Base-by-base conservation (phyloP, 2,113 vertebrate genomes). In the Progne subis region DNA sequence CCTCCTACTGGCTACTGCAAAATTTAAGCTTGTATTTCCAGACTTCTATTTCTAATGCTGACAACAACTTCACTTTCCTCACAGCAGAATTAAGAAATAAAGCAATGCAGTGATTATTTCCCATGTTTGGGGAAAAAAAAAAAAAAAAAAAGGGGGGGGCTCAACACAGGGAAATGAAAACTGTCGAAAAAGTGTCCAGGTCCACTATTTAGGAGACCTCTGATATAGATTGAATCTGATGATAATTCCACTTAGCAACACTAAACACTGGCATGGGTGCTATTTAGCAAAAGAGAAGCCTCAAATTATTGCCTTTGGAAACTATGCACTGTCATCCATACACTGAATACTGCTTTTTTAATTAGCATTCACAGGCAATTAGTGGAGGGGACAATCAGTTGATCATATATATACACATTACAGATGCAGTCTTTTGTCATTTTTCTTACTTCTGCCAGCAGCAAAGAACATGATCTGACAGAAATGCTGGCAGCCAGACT, bases 301-400 rank as follows among this genome's bases (percentile, higher is more conserved):
- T 75, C 77, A 72, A 94, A 92, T 94, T 94, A 87, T 21, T 89
- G 89, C 60, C 67, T 97, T 91, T 91, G 78, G 55, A 92, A 95
- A 91, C n/a, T 55, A 95, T 70, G 59, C 52, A 90, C 74, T 95
- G 46, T 76, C 84, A 92, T 79, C 70, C 17, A 71, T 63, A 84
- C 47, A 55, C 46, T 89, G 41, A 91, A 68, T 18, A 84, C 50
- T 80, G 78, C 16, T 65, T 95, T 97, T 87, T 90, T 47, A 91
- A 91, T 91, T 80, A 79, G 67, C 26, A 86, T 90, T 90, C 71
- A 87, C 20, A 80, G 29, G 39, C 59, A 88, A 79, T 95, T 94
- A 95, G 64, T 32, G 29, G 39, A 93, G 68, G 76, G 68, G 86
- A 34, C 2, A 17, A 83, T 86, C 92, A 93, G 79, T 76, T 94